phyloP scores from a whole-genome alignment of 2,113 vertebrate genomes.

The Scartelaos histophorus region DNA sequence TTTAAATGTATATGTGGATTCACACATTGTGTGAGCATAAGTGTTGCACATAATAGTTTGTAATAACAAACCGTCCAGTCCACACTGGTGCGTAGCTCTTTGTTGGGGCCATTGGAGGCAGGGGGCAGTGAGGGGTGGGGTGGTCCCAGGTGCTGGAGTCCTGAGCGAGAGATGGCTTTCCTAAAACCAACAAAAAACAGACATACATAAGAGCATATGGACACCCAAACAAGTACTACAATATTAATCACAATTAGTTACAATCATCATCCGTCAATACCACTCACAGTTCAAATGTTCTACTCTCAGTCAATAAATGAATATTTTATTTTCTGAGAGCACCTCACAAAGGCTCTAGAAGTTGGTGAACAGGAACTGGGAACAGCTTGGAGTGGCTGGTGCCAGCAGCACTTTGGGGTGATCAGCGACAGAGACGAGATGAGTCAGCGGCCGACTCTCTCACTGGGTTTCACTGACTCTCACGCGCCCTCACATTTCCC shows the following conservation, averaged over 20 bases:
- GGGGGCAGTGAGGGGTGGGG: slow-evolving; percentile 81
- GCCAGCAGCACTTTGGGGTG: slow-evolving; percentile 61
- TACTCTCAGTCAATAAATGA: not conserved
- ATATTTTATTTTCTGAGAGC: slow-evolving; percentile 43
- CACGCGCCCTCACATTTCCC: slow-evolving; percentile 8
- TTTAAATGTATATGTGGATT: not conserved
- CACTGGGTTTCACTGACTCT: slow-evolving; percentile 10
- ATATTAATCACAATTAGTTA: too few relatives aligned
- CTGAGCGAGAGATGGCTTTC: slow-evolving; percentile 98
- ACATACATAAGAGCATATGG: not conserved
- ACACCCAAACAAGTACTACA: not conserved
- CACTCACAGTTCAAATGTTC: not conserved
- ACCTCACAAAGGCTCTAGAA: slow-evolving; percentile 35
- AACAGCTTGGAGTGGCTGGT: slow-evolving; percentile 58
- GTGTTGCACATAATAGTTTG: not conserved
- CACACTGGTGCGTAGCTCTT: slow-evolving; percentile 86
- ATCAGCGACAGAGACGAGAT: slow-evolving; percentile 40
- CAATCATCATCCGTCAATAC: too few relatives aligned
- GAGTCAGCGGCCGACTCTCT: slow-evolving; percentile 57
- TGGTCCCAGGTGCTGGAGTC: slow-evolving; percentile 93
- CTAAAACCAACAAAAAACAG: slow-evolving; percentile 64
- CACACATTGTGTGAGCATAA: not conserved
- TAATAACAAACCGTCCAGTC: slow-evolving; percentile 90
- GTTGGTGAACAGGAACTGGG: slow-evolving; percentile 39
- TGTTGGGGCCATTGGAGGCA: slow-evolving; percentile 91